Evolutionary conservation across 2,113 vertebrate species (phyloP).

Genomic region (Alethe castanea): DNA sequence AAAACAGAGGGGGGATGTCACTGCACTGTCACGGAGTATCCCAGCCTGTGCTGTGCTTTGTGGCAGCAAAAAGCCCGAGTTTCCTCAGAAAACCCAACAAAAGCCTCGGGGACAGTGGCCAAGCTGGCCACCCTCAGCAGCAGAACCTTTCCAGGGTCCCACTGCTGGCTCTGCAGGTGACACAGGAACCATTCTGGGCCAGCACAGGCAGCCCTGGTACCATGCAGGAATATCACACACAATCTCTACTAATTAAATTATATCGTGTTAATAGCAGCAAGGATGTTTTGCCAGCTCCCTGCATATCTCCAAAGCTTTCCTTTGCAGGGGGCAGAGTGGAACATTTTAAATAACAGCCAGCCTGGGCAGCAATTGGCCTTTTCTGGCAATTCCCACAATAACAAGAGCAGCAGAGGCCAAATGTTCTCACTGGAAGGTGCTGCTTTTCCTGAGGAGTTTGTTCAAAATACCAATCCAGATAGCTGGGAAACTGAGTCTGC

Average conservation of each 20-base stretch:
- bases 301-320: background rate
- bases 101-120: background rate
- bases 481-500: background rate
- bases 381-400: background rate
- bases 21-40: accelerated
- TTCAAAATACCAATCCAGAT: background rate
- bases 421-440: background rate
- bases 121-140: too few species aligned
- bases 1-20: background rate
- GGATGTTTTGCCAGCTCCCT: background rate
- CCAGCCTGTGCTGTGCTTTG: accelerated
- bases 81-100: background rate
- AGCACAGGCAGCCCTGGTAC: accelerated
- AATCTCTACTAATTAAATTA: accelerated
- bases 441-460: background rate
- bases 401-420: background rate
- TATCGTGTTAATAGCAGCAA: accelerated
- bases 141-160: background rate
- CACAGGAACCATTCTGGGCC: accelerated
- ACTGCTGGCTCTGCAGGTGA: background rate
- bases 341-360: background rate
- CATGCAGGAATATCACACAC: accelerated
- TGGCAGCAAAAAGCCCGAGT: too few species aligned
- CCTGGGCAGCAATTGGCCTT: background rate
- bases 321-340: background rate